phyloP scores from a whole-genome alignment of 2,888 invertebrate species.

The Chrysina gloriosa region DNA sequence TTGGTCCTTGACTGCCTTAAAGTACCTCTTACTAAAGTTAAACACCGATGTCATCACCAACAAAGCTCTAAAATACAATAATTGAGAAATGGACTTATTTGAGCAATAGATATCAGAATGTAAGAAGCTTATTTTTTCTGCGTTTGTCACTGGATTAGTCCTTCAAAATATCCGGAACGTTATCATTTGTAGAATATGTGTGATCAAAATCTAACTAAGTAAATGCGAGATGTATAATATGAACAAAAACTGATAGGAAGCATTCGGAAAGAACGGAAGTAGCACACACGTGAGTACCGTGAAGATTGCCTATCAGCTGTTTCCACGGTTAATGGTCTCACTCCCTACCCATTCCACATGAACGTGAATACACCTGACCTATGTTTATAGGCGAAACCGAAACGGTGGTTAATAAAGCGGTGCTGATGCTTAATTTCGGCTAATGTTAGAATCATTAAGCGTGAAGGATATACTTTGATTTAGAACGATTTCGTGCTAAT shows the following conservation, averaged over 20 bases:
- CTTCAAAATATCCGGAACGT: too few species aligned
- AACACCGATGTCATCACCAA: too few species aligned
- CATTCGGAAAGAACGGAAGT: slow-evolving; percentile 46
- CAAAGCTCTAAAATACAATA: too few species aligned
- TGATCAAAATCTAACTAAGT: too few species aligned
- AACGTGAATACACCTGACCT: slow-evolving; percentile 47
- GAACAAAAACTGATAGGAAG: background rate
- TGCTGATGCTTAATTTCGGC: slow-evolving; percentile 21
- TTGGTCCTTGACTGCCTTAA: too few species aligned
- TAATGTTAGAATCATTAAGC: slow-evolving; percentile 25
- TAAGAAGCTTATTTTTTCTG: too few species aligned
- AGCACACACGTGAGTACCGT: slow-evolving; percentile 47
- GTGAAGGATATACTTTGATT: slow-evolving; percentile 24
- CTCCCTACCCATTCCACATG: slow-evolving; percentile 4
- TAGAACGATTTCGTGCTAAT: background rate
- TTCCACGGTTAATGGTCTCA: slow-evolving; percentile 47
- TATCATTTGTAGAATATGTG: too few species aligned
- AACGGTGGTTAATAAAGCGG: slow-evolving; percentile 35
- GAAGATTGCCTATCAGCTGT: slow-evolving; percentile 51
- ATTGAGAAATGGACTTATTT: too few species aligned
- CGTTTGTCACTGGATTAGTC: too few species aligned
- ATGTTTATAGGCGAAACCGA: slow-evolving; percentile 40
- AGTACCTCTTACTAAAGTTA: too few species aligned
- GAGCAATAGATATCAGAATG: too few species aligned
- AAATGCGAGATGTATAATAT: too few species aligned